These are phyloP conservation scores for Hemaris fuciformis DNA, from an alignment of 2,888 invertebrate genomes.

Conservation along the genomic window DNA sequence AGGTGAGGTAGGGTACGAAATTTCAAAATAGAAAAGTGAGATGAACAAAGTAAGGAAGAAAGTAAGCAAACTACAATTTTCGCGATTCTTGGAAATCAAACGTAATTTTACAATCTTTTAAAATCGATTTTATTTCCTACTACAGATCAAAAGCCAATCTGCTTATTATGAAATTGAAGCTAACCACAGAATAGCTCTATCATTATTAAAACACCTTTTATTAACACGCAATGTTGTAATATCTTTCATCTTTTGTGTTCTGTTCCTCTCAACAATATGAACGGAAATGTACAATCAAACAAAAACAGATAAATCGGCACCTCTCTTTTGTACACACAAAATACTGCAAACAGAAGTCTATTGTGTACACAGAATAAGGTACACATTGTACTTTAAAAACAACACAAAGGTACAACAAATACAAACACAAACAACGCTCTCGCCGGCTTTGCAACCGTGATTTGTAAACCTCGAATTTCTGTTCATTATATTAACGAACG, in stretches of 20 bases:
- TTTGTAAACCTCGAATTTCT: slow-evolving; percentile 27
- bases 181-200: too few species aligned
- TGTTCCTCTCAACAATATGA: neutral
- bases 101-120: too few species aligned
- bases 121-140: too few species aligned
- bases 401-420: slow-evolving; percentile 6
- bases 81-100: too few species aligned
- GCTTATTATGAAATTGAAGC: too few species aligned
- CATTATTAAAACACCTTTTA: too few species aligned
- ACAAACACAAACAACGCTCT: slow-evolving; percentile 10
- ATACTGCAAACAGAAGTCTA: neutral
- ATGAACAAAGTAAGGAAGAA: too few species aligned
- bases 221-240: too few species aligned
- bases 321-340: neutral
- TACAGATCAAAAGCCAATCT: too few species aligned
- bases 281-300: neutral
- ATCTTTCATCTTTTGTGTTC: neutral
- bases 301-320: neutral
- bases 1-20: too few species aligned
- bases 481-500: slow-evolving; percentile 35
- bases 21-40: too few species aligned
- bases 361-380: neutral
- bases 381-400: neutral
- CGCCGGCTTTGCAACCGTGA: slow-evolving; percentile 20
- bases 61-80: too few species aligned